Evolutionary conservation across 2,113 vertebrate species (phyloP), one percentile per base, ranked within the genome.

Genomic region (Esox niger): DNA sequence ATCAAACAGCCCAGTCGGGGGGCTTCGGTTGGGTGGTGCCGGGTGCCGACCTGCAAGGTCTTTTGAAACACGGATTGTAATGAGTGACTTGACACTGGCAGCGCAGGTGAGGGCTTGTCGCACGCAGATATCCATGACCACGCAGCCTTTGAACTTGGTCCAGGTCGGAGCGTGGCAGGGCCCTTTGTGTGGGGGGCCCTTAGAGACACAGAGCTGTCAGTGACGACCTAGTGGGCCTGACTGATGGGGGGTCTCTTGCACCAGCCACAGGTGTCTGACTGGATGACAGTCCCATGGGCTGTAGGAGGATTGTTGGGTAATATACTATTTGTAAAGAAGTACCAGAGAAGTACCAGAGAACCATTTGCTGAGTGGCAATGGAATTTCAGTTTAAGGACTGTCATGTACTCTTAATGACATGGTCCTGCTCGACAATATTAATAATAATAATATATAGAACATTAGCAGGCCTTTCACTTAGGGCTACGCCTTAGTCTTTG

Each of bases 1-100:
- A 84, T 90, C 87, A 91, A 89, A 90, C 75, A 2, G 71, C 8
- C 80, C 59, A 61, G 3, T n/a, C 38, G 59, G 69, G 61, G 79
- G 85, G 68, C 73, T 88, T 90, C 86, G 84, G 84, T 80, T 79
- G 80, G 76, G 80, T 75, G 77, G 76, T 75, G 80, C 85, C 86
- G 84, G 88, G 81, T 81, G 83, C 79, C 2, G 69, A 84, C 68
- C 71, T 63, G 67, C 81, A 62, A 76, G 71, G 73, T 76, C 77
- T 71, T 75, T 70, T 69, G 57, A 71, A 79, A 69, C 67, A 70
- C 68, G 29, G 2, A 1, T 67, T 62, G 71, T 87, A 88, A 85
- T 85, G 82, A 86, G 77, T 81, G 81, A 78, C 78, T 78, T 57
- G 67, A 72, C 73, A 68, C 75, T 74, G 81, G 75, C 77, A 75